Percentiles rank a stretch among this genome's conserved stretches.
Evolutionary conservation across 2,888 invertebrate genomes (phyloP).

Genomic region (Trimorus sp.): DNA sequence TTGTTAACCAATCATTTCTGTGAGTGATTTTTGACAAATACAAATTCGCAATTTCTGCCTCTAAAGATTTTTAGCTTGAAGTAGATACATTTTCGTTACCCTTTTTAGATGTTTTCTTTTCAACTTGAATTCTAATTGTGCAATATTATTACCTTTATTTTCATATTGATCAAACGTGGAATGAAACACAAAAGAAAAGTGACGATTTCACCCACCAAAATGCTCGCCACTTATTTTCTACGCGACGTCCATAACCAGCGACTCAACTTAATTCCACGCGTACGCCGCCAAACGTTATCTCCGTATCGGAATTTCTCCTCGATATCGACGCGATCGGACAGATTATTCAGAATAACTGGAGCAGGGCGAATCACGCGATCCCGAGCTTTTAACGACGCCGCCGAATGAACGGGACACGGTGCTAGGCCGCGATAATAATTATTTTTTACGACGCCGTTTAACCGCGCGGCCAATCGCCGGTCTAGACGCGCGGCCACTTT

Average conservation of each 20-base stretch:
- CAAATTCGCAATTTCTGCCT: too few species aligned
- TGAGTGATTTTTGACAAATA: too few species aligned
- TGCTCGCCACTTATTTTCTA: too few species aligned
- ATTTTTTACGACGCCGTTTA: conserved; percentile 7
- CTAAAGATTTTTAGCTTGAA: too few species aligned
- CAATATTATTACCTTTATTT: too few species aligned
- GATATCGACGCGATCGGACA: conserved; percentile 71
- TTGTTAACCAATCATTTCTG: too few species aligned
- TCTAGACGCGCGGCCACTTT: conserved; percentile 4
- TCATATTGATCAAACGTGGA: too few species aligned
- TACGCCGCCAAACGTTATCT: conserved; percentile 63
- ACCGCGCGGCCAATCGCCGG: conserved; percentile 11
- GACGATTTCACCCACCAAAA: too few species aligned
- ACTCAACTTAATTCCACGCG: conserved; percentile 9
- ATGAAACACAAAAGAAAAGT: too few species aligned
- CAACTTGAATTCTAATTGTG: too few species aligned
- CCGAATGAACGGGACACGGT: conserved; percentile 12
- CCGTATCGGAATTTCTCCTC: conserved; percentile 71
- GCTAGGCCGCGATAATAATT: conserved; percentile 15
- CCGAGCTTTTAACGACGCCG: conserved; percentile 5
- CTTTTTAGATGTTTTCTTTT: too few species aligned
- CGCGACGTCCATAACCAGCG: neutral
- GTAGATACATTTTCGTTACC: too few species aligned
- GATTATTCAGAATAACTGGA: conserved; percentile 75
- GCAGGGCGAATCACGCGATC: conserved; percentile 74